These are phyloP conservation scores for Seriola dumerili DNA, from an alignment of 2,113 vertebrate genomes.

Conservation along the genomic window DNA sequence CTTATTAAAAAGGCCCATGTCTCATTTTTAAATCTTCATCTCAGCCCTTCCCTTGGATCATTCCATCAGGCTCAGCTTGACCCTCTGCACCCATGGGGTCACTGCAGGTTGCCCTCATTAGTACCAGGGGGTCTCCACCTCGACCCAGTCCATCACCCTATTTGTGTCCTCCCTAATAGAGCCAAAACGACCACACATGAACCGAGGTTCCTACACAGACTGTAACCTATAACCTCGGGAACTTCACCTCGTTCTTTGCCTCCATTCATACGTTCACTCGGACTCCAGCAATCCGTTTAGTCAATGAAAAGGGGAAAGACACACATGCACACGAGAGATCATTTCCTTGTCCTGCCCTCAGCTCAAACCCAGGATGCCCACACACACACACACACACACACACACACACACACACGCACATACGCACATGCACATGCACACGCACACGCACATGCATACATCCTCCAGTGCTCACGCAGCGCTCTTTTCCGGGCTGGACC, in stretches of 20 bases:
- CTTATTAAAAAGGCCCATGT: not conserved
- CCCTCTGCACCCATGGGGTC: conserved; percentile 61
- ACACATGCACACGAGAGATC: conserved; percentile 63
- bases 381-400: conserved; percentile 39
- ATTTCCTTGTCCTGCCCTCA: conserved; percentile 56
- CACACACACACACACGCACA: conserved; percentile 50
- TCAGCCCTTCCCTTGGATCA: conserved; percentile 41
- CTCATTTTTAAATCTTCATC: conserved; percentile 26
- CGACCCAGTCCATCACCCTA: conserved; percentile 54
- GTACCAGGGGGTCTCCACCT: conserved; percentile 58
- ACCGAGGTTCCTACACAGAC: conserved; percentile 34
- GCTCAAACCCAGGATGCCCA: conserved; percentile 35
- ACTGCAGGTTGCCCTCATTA: conserved; percentile 76
- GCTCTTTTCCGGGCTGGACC: conserved; percentile 51
- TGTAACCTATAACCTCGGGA: conserved; percentile 73
- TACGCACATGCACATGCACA: conserved; percentile 30
- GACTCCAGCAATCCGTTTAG: conserved; percentile 69
- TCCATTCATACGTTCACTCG: conserved; percentile 61
- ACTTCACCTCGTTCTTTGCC: conserved; percentile 57
- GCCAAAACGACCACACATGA: conserved; percentile 72
- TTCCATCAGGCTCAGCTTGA: conserved; percentile 50
- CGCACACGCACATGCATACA: conserved; percentile 38
- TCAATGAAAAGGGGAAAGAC: conserved; percentile 59
- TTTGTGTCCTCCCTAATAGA: conserved; percentile 55
- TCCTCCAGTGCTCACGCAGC: conserved; percentile 34